phyloP scores from a whole-genome alignment of 2,113 vertebrate genomes.

The Siphamia tubifer region DNA sequence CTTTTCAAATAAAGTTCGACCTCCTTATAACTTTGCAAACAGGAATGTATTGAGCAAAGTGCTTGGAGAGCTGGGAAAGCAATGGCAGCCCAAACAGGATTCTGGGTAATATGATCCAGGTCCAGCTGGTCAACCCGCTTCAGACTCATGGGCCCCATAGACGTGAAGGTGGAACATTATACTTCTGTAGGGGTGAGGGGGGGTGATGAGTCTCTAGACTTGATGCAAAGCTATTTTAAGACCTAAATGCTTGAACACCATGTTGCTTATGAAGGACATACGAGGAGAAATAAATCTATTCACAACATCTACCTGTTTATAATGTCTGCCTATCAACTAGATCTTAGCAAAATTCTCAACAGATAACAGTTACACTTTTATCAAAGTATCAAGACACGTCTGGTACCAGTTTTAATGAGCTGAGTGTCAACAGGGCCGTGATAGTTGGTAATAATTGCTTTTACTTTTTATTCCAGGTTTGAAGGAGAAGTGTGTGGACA shows the following conservation, averaged over 20 bases:
- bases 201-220: conserved; percentile 7
- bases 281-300: conserved; percentile 33
- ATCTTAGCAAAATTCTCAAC: neutral
- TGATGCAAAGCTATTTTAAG: conserved; percentile 71
- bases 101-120: conserved; percentile 56
- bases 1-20: neutral
- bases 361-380: neutral
- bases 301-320: conserved; percentile 9
- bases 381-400: neutral
- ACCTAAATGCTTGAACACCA: conserved; percentile 31
- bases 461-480: no score
- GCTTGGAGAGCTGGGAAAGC: conserved; percentile 37
- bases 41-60: conserved; percentile 31
- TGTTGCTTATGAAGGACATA: conserved; percentile 56
- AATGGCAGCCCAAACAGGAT: conserved; percentile 29
- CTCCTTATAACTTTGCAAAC: conserved; percentile 22
- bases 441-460: neutral
- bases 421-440: neutral
- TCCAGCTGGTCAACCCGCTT: conserved; percentile 47
- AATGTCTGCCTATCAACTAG: neutral
- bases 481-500: conserved; percentile 97
- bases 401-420: neutral
- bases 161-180: conserved; percentile 31
- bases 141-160: conserved; percentile 48
- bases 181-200: conserved; percentile 26